These are phyloP conservation scores for Campopleginae sp. DNA, from an alignment of 2,888 invertebrate genomes.

Conservation along the genomic window DNA sequence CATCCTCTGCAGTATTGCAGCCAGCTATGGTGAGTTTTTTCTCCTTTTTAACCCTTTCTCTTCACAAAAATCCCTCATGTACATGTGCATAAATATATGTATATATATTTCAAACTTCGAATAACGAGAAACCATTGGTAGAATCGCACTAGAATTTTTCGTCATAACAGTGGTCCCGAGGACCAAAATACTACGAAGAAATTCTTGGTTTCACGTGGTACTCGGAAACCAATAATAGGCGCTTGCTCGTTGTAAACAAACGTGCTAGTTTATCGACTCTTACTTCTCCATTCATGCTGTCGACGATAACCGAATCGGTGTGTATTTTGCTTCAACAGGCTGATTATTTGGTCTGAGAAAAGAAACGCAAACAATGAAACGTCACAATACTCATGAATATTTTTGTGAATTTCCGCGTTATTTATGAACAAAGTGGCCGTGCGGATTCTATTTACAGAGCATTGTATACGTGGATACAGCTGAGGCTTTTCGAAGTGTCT, in stretches of 20 bases:
- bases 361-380: not conserved
- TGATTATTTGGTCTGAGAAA: not conserved
- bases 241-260: not conserved
- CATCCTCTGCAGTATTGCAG: slow-evolving; percentile 73
- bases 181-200: not conserved
- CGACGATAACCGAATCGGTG: not conserved
- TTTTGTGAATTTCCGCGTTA: slow-evolving; percentile 19
- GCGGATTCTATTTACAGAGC: slow-evolving; percentile 47
- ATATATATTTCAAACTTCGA: not conserved
- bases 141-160: not conserved
- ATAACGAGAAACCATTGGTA: not conserved
- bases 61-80: not conserved
- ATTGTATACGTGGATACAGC: slow-evolving; percentile 59
- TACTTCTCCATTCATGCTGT: not conserved
- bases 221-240: not conserved
- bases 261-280: not conserved
- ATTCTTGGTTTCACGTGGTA: not conserved
- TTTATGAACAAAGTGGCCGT: slow-evolving; percentile 15
- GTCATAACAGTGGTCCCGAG: not conserved
- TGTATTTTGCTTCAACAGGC: not conserved
- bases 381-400: not conserved
- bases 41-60: not conserved
- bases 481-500: slow-evolving; percentile 39
- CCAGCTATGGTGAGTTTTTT: slow-evolving; percentile 67
- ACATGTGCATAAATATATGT: not conserved